Evolutionary conservation across 1,140 invertebrate species (phyloP), one percentile per base, ranked within the genome.

Genomic region (Patella vulgata): DNA sequence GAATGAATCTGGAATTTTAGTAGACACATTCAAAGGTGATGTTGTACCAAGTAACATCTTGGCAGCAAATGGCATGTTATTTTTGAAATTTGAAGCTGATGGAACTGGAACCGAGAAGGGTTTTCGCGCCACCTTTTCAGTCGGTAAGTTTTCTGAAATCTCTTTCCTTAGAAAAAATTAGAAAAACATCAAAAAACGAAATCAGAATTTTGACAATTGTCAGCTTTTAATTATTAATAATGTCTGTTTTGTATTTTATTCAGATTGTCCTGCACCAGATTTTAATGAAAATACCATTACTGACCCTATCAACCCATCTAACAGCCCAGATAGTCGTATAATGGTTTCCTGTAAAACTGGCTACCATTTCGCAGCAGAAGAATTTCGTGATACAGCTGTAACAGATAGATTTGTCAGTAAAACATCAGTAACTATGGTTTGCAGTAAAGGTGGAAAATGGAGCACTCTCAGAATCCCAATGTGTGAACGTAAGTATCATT

Each of bases 401-500:
- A 23, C 25, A 1, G 52, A 46, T 23, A 23, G 11, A 3, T 63
- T 48, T 48, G 31, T 23, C 19, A 56, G 31, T 25, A 31, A 23
- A 27, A 11, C 27, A 12, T 1, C 3, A 33, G 55, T 69, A 8
- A 48, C 21, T 4, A 55, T 69, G 47, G 42, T 43, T 5, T 72
- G 70, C 19, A 6, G 42, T 28, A 39, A 47, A 8, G 63, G 50
- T 12, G 70, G 70, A 42, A 44, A 47, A 17, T 72, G 70, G 70
- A 61, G 63, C 47, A 52, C 59, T 0, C 17, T 44, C 4, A 66
- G 59, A 2, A 50, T 58, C 12, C 70, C 70, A 4, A 53, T 39
- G 6, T 72, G 70, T 58, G 50, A 60, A 61, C 54, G 70, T 72
- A 55, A 68, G 70, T 63, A 1, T 23, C 14, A 9, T 17, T 40